A percentile compares a stretch with the other conserved stretches of the same genome.
Evolutionary conservation across 2,888 invertebrate genomes (phyloP).

Genomic region (Rutpela maculata): DNA sequence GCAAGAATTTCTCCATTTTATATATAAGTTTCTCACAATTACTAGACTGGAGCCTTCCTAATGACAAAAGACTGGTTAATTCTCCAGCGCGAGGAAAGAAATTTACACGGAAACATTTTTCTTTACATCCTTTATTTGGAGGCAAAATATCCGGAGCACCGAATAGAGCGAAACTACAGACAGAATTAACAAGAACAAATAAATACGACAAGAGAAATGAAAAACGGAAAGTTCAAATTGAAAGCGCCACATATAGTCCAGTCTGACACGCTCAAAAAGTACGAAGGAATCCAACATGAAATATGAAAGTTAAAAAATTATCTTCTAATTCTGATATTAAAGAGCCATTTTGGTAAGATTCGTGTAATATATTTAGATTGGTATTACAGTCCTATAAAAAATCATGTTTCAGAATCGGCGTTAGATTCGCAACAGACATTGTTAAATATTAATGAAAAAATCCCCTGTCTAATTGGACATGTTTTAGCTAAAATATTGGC

Average conservation of each 20-base stretch:
- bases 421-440: no score
- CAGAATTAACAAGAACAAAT: constrained; percentile 20
- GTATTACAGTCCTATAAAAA: no score
- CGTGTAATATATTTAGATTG: no score
- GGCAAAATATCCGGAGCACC: constrained; percentile 13
- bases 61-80: constrained; percentile 25
- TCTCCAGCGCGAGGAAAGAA: neutral
- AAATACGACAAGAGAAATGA: constrained; percentile 20
- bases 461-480: no score
- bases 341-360: no score
- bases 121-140: constrained; percentile 19
- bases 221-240: constrained; percentile 20
- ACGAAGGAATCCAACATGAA: no score
- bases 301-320: no score
- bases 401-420: no score
- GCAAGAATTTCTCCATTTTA: constrained; percentile 8
- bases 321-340: no score
- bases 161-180: constrained; percentile 22
- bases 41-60: constrained; percentile 17
- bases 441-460: no score
- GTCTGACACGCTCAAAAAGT: no score
- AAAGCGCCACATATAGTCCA: neutral
- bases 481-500: no score
- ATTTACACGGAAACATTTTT: constrained; percentile 19
- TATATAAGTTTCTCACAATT: constrained; percentile 15